Conservation (phyloP, 2,797 vertebrate genomes). For the Fundulus diaphanus region DNA sequence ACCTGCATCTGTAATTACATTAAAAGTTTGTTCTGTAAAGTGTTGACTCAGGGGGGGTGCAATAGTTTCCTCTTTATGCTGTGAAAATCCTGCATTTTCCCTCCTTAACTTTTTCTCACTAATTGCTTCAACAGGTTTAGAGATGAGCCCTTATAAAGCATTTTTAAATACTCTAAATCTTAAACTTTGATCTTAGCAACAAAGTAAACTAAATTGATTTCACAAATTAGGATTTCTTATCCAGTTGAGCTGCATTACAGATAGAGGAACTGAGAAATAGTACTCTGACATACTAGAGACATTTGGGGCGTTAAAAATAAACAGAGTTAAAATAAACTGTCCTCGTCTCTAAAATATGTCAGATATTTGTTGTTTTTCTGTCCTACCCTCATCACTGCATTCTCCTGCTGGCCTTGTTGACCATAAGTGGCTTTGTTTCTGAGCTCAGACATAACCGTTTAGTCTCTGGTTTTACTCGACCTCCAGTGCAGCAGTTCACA, state of each 20-base stretch:
- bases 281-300: neutral
- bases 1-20: too few species aligned
- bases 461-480: slow-evolving; percentile 46
- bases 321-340: neutral
- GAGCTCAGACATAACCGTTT: slow-evolving; percentile 10
- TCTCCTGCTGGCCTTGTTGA: neutral
- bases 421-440: neutral
- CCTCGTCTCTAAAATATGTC: neutral
- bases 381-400: neutral
- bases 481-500: slow-evolving; percentile 48
- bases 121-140: too few species aligned
- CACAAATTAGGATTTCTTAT: neutral
- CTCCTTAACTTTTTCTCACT: too few species aligned
- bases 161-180: neutral
- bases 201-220: too few species aligned
- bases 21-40: too few species aligned
- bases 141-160: neutral
- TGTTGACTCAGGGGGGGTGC: too few species aligned
- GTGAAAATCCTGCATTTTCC: too few species aligned
- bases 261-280: too few species aligned
- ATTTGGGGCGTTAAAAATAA: too few species aligned
- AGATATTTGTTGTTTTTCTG: neutral
- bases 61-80: too few species aligned
- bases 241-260: neutral
- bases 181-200: too few species aligned